Conservation (phyloP, 2,888 invertebrate genomes). For the Himalopsyche japonica region DNA sequence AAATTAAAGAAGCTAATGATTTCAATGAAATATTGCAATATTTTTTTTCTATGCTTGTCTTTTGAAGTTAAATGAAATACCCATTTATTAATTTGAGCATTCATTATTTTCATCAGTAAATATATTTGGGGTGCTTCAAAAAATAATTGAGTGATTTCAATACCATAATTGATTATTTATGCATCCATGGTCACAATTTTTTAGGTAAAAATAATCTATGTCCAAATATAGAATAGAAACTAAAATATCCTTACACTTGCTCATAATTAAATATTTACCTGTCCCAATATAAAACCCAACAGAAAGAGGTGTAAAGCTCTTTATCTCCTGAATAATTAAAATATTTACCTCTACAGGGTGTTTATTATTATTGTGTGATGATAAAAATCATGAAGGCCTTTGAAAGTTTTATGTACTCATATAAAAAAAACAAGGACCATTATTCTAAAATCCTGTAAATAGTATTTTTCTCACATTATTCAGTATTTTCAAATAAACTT, state of each 20-base stretch:
- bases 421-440: slow-evolving; percentile 37
- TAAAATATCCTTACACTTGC: background rate
- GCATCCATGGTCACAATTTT: background rate
- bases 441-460: slow-evolving; percentile 31
- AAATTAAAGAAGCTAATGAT: too few species aligned
- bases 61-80: too few species aligned
- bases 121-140: too few species aligned
- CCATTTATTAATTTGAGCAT: too few species aligned
- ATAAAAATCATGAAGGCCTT: slow-evolving; percentile 34
- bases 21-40: too few species aligned
- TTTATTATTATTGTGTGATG: slow-evolving; percentile 32
- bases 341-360: slow-evolving; percentile 37
- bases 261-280: background rate
- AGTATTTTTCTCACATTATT: slow-evolving; percentile 23
- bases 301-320: background rate
- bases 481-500: slow-evolving; percentile 1
- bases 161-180: background rate
- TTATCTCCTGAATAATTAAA: slow-evolving; percentile 1
- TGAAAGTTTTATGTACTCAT: slow-evolving; percentile 32
- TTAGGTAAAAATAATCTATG: background rate
- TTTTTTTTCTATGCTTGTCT: too few species aligned
- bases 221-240: background rate
- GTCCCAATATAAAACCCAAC: background rate
- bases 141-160: too few species aligned
- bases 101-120: too few species aligned